Evolutionary conservation across 2,797 vertebrate species (phyloP).

Genomic region (Malurus splendens): DNA sequence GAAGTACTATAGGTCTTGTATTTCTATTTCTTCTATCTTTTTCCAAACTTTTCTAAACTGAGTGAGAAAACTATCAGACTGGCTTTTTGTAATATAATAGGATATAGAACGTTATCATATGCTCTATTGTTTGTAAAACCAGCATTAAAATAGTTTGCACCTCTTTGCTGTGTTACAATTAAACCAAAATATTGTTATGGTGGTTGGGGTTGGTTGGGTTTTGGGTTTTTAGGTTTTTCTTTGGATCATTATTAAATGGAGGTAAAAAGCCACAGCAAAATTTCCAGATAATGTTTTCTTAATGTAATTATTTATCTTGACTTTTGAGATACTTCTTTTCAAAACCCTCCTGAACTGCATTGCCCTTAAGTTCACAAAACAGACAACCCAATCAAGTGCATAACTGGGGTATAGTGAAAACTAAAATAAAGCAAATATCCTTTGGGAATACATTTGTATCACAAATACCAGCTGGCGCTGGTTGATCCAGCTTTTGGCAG

Average conservation of each 20-base stretch:
- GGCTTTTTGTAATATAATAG: background rate
- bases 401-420: slow-evolving; percentile 35
- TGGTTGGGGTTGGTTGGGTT: background rate
- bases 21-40: background rate
- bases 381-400: background rate
- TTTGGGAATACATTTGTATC: background rate
- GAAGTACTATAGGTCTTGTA: background rate
- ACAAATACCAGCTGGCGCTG: slow-evolving; percentile 10
- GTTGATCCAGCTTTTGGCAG: slow-evolving; percentile 10
- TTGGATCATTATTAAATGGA: background rate
- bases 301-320: background rate
- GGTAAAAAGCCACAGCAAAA: background rate
- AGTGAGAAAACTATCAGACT: background rate
- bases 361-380: background rate
- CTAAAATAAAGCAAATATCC: slow-evolving; percentile 18
- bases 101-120: background rate
- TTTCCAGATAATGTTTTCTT: background rate
- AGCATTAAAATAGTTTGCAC: background rate
- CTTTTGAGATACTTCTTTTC: slow-evolving; percentile 36
- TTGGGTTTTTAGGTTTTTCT: fast-evolving
- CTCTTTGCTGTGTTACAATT: background rate
- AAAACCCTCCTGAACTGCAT: background rate
- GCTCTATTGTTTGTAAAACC: background rate
- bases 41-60: background rate
- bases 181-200: background rate